A percentile compares a stretch with the other conserved stretches of the same genome.
Conservation (phyloP, 2,888 invertebrate species). For the Tenthredo livida region DNA sequence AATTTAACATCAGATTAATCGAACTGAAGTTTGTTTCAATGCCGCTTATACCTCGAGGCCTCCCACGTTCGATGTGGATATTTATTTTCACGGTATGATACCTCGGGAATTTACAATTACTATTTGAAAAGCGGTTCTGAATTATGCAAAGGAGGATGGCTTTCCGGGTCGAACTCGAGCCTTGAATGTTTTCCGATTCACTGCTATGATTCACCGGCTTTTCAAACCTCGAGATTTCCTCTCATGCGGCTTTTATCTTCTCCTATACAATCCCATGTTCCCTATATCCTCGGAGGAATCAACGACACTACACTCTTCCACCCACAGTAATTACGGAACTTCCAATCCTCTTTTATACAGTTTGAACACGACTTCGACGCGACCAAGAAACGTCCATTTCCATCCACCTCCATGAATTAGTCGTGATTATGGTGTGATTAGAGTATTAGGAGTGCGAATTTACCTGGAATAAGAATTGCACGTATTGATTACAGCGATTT, state of each 20-base stretch:
- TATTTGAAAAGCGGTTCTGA: slow-evolving; percentile 28
- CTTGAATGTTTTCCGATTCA: slow-evolving; percentile 26
- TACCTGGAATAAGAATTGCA: background rate
- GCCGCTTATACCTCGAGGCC: background rate
- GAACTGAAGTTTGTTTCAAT: background rate
- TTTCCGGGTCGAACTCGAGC: slow-evolving; percentile 2
- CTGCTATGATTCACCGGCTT: slow-evolving; percentile 27
- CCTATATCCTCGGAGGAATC: background rate
- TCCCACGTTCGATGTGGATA: background rate
- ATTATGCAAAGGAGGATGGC: slow-evolving; percentile 25
- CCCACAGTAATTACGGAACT: background rate
- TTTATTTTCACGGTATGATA: slow-evolving; percentile 2
- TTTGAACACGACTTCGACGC: background rate
- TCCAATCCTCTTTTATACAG: background rate
- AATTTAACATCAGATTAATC: background rate
- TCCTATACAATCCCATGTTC: background rate
- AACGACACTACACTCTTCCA: background rate
- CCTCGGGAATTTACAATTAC: slow-evolving; percentile 24
- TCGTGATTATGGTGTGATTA: too few species aligned
- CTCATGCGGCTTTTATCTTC: background rate
- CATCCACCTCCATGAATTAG: too few species aligned
- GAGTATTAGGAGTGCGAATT: background rate
- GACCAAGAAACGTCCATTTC: too few species aligned
- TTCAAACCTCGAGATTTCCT: slow-evolving; percentile 13
- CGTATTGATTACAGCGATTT: background rate